Evolutionary conservation across 1,140 invertebrate genomes (phyloP).

Genomic region (Zaprionus lachaisei): DNA sequence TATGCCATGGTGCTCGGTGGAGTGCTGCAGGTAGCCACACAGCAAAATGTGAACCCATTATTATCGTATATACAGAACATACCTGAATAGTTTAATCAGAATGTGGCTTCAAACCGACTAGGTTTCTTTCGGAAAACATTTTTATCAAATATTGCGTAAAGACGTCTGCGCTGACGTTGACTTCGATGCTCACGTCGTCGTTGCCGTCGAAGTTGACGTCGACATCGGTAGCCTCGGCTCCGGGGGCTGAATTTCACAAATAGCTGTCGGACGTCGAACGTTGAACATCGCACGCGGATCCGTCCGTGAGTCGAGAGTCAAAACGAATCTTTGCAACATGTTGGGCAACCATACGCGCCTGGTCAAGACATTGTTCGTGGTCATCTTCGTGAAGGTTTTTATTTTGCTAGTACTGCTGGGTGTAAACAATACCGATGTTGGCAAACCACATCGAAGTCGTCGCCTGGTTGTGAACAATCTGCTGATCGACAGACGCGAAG

Average conservation of each 20-base stretch:
- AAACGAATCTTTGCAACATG: constrained; percentile 32
- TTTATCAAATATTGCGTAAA: constrained; percentile 55
- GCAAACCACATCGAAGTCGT: background rate
- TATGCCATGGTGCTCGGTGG: too few species aligned
- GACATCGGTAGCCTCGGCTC: background rate
- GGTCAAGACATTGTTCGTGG: constrained; percentile 47
- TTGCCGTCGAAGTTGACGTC: background rate
- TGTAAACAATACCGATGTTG: constrained; percentile 15
- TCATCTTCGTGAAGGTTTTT: constrained; percentile 54
- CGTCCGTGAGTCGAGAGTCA: background rate
- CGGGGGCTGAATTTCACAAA: constrained; percentile 7
- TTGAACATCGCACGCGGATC: background rate
- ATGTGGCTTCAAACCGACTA: background rate
- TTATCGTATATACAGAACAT: background rate
- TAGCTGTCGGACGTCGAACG: constrained; percentile 8
- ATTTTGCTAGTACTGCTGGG: constrained; percentile 43
- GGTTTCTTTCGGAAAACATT: constrained; percentile 34
- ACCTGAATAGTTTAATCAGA: background rate
- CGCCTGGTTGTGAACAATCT: constrained; percentile 34
- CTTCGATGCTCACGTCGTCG: background rate
- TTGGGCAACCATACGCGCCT: constrained; percentile 45
- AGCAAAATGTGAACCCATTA: too few species aligned
- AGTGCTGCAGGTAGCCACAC: too few species aligned
- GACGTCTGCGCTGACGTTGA: background rate
- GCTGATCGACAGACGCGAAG: constrained; percentile 45